A percentile compares a stretch with the other conserved stretches of the same genome.
Evolutionary conservation across 1,140 invertebrate genomes (phyloP).

Genomic region (Drosophila mauritiana): DNA sequence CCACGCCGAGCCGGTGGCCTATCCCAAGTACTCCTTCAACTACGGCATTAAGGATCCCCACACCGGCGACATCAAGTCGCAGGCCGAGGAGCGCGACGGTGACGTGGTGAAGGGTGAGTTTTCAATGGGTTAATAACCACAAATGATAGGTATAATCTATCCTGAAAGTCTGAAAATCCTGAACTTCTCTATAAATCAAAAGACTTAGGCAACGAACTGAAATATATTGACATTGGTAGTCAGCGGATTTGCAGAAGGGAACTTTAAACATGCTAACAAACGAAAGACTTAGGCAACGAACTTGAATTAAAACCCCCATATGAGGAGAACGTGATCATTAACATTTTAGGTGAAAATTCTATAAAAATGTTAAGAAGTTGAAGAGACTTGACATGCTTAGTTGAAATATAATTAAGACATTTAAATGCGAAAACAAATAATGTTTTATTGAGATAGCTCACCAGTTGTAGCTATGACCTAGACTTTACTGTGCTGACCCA

Average conservation of each 20-base stretch:
- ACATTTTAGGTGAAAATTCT: too few relatives aligned
- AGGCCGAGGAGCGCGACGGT: constrained; percentile 87
- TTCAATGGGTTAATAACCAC: too few relatives aligned
- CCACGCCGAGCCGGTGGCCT: constrained; percentile 84
- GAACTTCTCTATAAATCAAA: constrained; percentile 35
- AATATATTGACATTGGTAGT: constrained; percentile 12
- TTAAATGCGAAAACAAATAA: not conserved
- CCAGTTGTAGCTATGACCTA: not conserved
- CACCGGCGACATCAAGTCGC: constrained; percentile 88
- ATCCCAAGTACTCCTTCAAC: constrained; percentile 86
- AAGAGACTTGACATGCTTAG: not conserved
- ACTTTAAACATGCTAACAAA: not conserved
- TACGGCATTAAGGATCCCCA: constrained; percentile 86
- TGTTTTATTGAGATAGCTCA: not conserved
- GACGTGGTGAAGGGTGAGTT: constrained; percentile 86
- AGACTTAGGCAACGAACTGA: constrained; percentile 75
- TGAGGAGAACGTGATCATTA: too few relatives aligned
- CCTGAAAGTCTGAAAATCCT: too few relatives aligned
- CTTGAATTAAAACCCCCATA: constrained; percentile 3
- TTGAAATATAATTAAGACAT: not conserved
- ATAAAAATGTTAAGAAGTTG: too few relatives aligned
- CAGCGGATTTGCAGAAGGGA: too few relatives aligned
- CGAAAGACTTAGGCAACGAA: constrained; percentile 64
- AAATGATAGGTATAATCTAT: not conserved
- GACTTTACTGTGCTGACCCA: too few relatives aligned